phyloP scores from a whole-genome alignment of 2,797 vertebrate species.

The Trematomus bernacchii region DNA sequence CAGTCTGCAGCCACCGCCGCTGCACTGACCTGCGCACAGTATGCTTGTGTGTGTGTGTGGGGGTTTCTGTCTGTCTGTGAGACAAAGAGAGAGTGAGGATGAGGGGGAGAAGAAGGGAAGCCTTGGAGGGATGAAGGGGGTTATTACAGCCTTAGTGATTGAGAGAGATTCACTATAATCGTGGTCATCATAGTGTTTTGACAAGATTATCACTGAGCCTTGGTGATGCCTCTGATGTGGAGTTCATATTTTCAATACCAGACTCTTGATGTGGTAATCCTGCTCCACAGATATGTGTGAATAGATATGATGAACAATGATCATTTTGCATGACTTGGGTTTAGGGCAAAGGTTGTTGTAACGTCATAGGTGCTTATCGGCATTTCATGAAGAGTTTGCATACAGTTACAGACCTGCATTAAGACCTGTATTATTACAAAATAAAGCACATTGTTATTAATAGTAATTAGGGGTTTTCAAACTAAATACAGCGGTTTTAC shows the following conservation, averaged over 20 bases:
- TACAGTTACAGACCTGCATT: neutral
- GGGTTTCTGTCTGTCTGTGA: constrained; percentile 10
- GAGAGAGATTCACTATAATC: constrained; percentile 62
- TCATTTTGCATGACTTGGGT: neutral
- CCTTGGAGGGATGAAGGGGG: constrained; percentile 47
- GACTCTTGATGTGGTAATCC: constrained; percentile 40
- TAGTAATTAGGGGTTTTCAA: neutral
- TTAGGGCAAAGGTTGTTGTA: neutral
- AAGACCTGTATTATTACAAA: no score
- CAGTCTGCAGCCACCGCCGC: constrained; percentile 55
- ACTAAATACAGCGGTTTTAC: neutral
- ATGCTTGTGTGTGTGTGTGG: constrained; percentile 24
- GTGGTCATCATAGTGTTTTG: constrained; percentile 67
- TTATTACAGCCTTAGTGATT: constrained; percentile 62
- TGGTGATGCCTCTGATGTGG: constrained; percentile 40
- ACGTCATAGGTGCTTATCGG: neutral
- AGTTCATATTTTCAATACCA: constrained; percentile 34
- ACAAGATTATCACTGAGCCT: constrained; percentile 59
- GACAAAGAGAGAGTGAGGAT: constrained; percentile 45
- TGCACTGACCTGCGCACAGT: constrained; percentile 56
- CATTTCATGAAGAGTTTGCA: neutral
- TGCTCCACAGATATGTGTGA: neutral
- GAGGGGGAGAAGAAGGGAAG: constrained; percentile 38
- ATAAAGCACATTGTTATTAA: neutral
- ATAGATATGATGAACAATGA: neutral